Evolutionary conservation across 2,888 invertebrate genomes (phyloP).

Genomic region (Aplocera efformata): DNA sequence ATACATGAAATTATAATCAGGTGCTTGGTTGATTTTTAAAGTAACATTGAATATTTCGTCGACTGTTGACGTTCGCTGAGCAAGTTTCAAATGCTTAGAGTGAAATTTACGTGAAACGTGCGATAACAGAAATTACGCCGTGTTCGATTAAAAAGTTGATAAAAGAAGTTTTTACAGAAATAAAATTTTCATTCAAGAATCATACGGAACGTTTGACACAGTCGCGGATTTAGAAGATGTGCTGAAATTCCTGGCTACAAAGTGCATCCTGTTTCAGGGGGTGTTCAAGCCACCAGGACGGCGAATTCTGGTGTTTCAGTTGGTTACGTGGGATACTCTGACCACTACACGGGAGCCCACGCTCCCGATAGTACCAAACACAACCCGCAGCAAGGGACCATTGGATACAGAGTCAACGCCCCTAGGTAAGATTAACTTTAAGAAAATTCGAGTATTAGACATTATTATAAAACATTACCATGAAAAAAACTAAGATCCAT

Average conservation of each 20-base stretch:
- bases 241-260: slow-evolving; percentile 47
- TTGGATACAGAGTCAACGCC: slow-evolving; percentile 82
- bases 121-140: slow-evolving; percentile 55
- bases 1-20: slow-evolving; percentile 19
- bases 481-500: too few relatives aligned
- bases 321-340: slow-evolving; percentile 76
- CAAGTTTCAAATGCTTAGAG: slow-evolving; percentile 41
- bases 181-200: slow-evolving; percentile 20
- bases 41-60: slow-evolving; percentile 59
- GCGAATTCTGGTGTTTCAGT: slow-evolving; percentile 83
- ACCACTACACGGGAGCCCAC: slow-evolving; percentile 67
- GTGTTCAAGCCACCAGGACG: slow-evolving; percentile 88
- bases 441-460: too few relatives aligned
- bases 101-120: slow-evolving; percentile 57
- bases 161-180: slow-evolving; percentile 20
- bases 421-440: slow-evolving; percentile 79
- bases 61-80: slow-evolving; percentile 59
- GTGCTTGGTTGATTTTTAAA: slow-evolving; percentile 27
- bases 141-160: slow-evolving; percentile 22
- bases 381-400: slow-evolving; percentile 74
- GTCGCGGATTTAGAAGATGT: slow-evolving; percentile 18
- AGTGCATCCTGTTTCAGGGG: slow-evolving; percentile 73
- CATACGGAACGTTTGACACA: slow-evolving; percentile 5
- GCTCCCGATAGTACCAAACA: slow-evolving; percentile 74
- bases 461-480: too few relatives aligned